These are phyloP conservation scores for Acrocephalus scirpaceus DNA, from an alignment of 2,797 vertebrate species.

Conservation along the genomic window DNA sequence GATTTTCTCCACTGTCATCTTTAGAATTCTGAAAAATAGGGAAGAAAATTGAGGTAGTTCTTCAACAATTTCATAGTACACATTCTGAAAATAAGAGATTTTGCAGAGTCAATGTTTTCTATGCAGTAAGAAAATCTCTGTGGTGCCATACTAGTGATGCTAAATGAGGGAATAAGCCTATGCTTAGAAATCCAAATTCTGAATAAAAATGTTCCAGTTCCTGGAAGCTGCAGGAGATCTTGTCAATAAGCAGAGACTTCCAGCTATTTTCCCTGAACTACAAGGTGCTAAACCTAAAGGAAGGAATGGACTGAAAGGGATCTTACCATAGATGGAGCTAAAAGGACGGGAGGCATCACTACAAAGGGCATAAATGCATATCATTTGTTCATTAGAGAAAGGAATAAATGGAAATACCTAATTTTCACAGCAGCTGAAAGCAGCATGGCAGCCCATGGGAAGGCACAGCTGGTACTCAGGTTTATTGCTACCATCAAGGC, in stretches of 20 bases:
- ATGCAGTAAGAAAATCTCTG: not conserved
- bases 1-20: not conserved
- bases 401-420: conserved; percentile 52
- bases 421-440: conserved; percentile 46
- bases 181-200: not conserved
- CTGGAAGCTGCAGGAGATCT: not conserved
- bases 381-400: conserved; percentile 37
- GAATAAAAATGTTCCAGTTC: not conserved
- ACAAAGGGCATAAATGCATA: not conserved
- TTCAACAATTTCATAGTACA: not conserved
- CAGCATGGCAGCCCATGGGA: conserved; percentile 7
- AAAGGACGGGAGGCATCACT: not conserved
- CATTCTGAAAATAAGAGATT: not conserved
- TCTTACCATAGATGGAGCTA: not conserved
- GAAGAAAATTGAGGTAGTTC: not conserved
- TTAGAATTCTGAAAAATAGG: not conserved
- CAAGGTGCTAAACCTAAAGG: not conserved
- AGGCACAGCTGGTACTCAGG: conserved; percentile 41
- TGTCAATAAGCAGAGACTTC: not conserved
- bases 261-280: not conserved
- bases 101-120: not conserved
- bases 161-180: not conserved
- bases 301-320: not conserved
- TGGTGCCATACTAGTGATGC: not conserved
- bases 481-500: conserved; percentile 30